Percentiles rank a stretch among this genome's conserved stretches.
These are phyloP conservation scores for Apogon talboti DNA, from an alignment of 2,797 vertebrate genomes.

Conservation along the genomic window DNA sequence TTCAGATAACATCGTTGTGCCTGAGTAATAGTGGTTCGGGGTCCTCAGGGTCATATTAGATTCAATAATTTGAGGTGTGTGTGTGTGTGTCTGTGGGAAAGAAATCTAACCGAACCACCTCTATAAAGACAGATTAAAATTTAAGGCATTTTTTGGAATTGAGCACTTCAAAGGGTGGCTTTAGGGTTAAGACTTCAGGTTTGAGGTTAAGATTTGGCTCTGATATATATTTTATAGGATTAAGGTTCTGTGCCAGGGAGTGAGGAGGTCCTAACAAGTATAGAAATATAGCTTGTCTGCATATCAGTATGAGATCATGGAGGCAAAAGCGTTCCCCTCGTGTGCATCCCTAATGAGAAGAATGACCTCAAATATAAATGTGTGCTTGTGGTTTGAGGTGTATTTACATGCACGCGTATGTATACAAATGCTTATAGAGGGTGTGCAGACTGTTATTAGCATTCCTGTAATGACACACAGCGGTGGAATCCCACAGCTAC, in stretches of 20 bases:
- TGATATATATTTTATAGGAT: neutral
- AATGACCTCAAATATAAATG: slow-evolving; percentile 39
- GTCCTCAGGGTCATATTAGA: slow-evolving; percentile 53
- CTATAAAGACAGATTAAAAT: neutral
- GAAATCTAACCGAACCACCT: neutral
- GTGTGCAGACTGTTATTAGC: slow-evolving; percentile 56
- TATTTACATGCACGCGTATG: slow-evolving; percentile 41
- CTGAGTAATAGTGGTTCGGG: slow-evolving; percentile 28
- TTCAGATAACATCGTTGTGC: slow-evolving; percentile 55
- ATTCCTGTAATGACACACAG: slow-evolving; percentile 56
- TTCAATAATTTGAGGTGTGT: slow-evolving; percentile 45
- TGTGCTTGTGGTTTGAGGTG: slow-evolving; percentile 45
- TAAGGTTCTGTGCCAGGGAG: neutral
- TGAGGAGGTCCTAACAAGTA: slow-evolving; percentile 9
- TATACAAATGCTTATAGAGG: slow-evolving; percentile 43
- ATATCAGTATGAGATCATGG: slow-evolving; percentile 15
- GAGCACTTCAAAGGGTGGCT: neutral
- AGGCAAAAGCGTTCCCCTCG: slow-evolving; percentile 35
- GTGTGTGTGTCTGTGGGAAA: slow-evolving; percentile 14
- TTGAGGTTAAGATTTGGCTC: neutral
- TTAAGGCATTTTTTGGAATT: neutral
- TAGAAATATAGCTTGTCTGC: slow-evolving; percentile 6
- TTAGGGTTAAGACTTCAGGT: neutral
- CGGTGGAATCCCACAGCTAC: slow-evolving; percentile 51
- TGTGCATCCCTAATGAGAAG: slow-evolving; percentile 28